Percentiles rank a stretch among this genome's conserved stretches.
These are phyloP conservation scores for Microcebus murinus DNA, from an alignment of 2,113 vertebrate species.

Conservation along the genomic window DNA sequence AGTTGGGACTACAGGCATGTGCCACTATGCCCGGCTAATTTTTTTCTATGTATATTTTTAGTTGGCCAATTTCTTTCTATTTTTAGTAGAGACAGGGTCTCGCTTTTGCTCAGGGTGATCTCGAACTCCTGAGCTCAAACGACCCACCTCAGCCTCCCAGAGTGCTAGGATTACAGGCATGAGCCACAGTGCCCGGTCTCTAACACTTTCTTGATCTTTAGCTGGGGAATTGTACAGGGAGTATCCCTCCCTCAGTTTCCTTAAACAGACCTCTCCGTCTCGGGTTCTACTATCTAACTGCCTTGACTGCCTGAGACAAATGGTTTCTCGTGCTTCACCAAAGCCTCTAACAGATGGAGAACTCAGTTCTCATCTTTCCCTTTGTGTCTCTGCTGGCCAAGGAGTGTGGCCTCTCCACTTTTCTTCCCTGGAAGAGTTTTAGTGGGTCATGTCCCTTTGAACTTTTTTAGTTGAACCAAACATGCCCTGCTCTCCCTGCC, in stretches of 20 bases:
- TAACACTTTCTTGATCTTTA: neutral
- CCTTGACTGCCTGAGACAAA: neutral
- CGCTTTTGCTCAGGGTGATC: no score
- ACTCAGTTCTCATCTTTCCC: rapidly evolving
- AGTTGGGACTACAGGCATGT: no score
- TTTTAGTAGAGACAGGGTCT: no score
- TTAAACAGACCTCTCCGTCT: neutral
- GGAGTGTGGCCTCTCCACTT: neutral
- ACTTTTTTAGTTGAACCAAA: neutral
- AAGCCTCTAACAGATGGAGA: rapidly evolving
- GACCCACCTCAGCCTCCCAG: no score
- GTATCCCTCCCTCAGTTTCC: rapidly evolving
- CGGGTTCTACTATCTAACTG: rapidly evolving
- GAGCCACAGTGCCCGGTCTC: no score
- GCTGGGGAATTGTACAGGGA: no score
- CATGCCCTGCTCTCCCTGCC: neutral
- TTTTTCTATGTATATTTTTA: no score
- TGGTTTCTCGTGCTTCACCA: neutral
- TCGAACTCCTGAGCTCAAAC: no score
- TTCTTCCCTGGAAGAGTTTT: neutral
- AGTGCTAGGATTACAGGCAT: no score
- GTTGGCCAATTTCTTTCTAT: no score
- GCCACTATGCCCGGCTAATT: no score
- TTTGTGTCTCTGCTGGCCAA: rapidly evolving
- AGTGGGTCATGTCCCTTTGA: neutral